Percentiles rank a stretch among this genome's conserved stretches.
Conservation (phyloP, 2,797 vertebrate species). For the Pseudochirops cupreus region DNA sequence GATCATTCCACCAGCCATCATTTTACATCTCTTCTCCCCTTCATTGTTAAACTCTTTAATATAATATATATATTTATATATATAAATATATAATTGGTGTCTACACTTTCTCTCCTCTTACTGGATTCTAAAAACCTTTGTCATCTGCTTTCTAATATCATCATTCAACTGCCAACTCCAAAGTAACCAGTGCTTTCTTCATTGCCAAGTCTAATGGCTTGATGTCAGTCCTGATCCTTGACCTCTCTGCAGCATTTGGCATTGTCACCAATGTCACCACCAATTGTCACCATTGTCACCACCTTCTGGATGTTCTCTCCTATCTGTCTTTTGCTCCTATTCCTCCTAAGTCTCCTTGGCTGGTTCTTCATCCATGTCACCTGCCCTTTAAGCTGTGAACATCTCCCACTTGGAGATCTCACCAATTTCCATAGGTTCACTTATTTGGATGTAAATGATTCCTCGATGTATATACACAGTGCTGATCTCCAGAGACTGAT, state of each 20-base stretch:
- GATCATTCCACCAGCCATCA: background rate
- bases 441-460: background rate
- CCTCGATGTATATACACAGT: no score
- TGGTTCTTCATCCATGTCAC: background rate
- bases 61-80: background rate
- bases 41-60: background rate
- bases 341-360: background rate
- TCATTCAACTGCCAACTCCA: background rate
- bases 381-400: background rate
- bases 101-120: background rate
- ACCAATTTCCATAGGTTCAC: background rate
- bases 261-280: background rate
- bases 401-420: background rate
- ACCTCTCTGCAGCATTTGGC: background rate
- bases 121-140: background rate
- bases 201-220: background rate
- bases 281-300: background rate
- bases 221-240: background rate
- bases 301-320: background rate
- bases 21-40: background rate
- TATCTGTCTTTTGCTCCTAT: background rate
- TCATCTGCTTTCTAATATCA: background rate
- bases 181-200: background rate
- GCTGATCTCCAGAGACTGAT: no score
- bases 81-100: background rate